phyloP scores from a whole-genome alignment of 1,140 invertebrate genomes.

The Megalonaias nervosa region DNA sequence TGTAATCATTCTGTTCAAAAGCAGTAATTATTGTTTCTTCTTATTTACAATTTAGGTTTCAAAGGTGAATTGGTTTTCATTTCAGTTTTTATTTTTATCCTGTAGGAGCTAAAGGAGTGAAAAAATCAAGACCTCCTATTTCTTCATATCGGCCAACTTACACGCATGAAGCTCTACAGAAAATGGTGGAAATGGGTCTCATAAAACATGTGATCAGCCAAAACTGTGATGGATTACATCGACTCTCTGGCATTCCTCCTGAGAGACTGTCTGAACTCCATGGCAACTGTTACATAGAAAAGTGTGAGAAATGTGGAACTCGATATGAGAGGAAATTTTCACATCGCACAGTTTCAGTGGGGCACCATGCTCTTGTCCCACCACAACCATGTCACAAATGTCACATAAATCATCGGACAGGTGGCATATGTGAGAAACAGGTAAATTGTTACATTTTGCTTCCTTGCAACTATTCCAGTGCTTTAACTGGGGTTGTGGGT shows the following conservation, averaged over 20 bases:
- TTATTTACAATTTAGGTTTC: too few relatives aligned
- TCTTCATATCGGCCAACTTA: slow-evolving; percentile 42
- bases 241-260: slow-evolving; percentile 87
- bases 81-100: too few relatives aligned
- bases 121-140: background rate
- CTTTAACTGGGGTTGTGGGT: too few relatives aligned
- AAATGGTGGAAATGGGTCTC: slow-evolving; percentile 49
- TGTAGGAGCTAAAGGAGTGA: background rate
- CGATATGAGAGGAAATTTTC: slow-evolving; percentile 18
- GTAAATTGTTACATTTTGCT: slow-evolving; percentile 11
- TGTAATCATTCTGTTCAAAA: background rate
- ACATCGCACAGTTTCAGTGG: background rate
- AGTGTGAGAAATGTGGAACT: slow-evolving; percentile 87
- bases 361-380: slow-evolving; percentile 23
- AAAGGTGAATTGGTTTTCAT: too few relatives aligned
- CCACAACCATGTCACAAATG: slow-evolving; percentile 36
- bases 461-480: too few relatives aligned
- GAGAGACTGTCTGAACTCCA: slow-evolving; percentile 87
- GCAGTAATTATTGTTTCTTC: background rate
- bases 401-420: slow-evolving; percentile 45
- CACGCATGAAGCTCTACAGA: slow-evolving; percentile 54
- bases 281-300: slow-evolving; percentile 79
- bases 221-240: slow-evolving; percentile 93
- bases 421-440: slow-evolving; percentile 35
- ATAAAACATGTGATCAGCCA: slow-evolving; percentile 70